These are phyloP conservation scores for Trilocha varians DNA, from an alignment of 2,888 invertebrate species.

Conservation along the genomic window DNA sequence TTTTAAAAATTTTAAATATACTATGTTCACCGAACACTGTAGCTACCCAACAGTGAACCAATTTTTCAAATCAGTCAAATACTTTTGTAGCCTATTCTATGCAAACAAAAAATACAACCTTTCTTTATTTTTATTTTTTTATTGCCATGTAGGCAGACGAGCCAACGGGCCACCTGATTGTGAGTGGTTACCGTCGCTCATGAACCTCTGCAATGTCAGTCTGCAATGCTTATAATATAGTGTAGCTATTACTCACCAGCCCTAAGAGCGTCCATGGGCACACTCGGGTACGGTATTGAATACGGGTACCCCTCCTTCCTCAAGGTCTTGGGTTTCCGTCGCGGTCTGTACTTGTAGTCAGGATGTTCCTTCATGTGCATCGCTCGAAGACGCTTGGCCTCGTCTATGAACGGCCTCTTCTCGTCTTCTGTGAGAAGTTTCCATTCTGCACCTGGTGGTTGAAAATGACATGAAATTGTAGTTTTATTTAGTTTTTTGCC, in stretches of 20 bases:
- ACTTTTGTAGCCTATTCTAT: too few relatives aligned
- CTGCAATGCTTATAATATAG: neutral
- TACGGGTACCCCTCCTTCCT: slow-evolving; percentile 94
- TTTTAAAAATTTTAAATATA: too few relatives aligned
- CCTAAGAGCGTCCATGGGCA: slow-evolving; percentile 90
- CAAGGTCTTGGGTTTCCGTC: slow-evolving; percentile 90
- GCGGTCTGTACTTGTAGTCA: slow-evolving; percentile 93
- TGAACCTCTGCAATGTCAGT: too few relatives aligned
- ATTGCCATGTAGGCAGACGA: too few relatives aligned
- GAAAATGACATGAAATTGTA: too few relatives aligned
- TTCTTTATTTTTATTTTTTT: neutral
- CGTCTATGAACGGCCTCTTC: slow-evolving; percentile 97
- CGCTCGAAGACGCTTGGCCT: slow-evolving; percentile 93
- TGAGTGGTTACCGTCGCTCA: too few relatives aligned
- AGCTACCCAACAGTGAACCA: too few relatives aligned
- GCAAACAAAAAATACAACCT: neutral
- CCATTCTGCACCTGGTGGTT: slow-evolving; percentile 92
- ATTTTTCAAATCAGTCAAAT: too few relatives aligned
- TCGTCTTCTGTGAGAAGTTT: slow-evolving; percentile 94
- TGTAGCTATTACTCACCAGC: slow-evolving; percentile 77
- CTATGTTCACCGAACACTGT: too few relatives aligned
- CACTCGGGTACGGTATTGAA: slow-evolving; percentile 93
- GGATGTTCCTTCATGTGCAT: slow-evolving; percentile 97
- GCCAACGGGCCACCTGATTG: too few relatives aligned
- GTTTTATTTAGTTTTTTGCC: too few relatives aligned